Evolutionary conservation across 2,797 vertebrate species (phyloP).

Genomic region (Cossypha niveicapilla): DNA sequence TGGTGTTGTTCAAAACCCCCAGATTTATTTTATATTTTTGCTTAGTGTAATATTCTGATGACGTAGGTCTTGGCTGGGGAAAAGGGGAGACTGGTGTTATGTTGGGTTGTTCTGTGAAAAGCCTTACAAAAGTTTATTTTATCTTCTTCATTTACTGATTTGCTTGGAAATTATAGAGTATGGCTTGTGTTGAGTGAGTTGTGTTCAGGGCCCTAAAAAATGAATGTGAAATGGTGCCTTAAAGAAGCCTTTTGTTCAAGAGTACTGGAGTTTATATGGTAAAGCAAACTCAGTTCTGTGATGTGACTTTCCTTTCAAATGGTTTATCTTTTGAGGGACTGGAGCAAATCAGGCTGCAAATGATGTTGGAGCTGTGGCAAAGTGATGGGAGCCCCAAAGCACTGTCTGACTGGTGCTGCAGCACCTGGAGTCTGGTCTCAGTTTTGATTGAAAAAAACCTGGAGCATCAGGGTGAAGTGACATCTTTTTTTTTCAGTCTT

Average conservation of each 20-base stretch:
- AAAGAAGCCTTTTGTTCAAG: background rate
- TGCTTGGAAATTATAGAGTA: background rate
- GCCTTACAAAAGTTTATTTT: background rate
- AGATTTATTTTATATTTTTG: background rate
- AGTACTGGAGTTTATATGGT: background rate
- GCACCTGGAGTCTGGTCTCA: background rate
- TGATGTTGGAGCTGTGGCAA: background rate
- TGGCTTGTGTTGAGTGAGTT: background rate
- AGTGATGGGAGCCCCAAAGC: background rate
- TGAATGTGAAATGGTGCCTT: background rate
- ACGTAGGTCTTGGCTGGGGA: background rate
- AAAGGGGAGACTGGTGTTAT: background rate
- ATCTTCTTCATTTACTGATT: background rate
- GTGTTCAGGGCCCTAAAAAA: background rate
- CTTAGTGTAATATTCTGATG: background rate
- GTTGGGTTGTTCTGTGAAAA: background rate
- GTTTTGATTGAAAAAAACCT: background rate
- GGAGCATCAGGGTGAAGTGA: background rate
- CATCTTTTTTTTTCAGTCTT: background rate
- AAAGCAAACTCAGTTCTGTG: background rate
- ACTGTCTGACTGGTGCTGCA: fast-evolving
- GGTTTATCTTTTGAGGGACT: background rate
- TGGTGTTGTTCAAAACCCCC: background rate
- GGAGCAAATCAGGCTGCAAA: background rate
- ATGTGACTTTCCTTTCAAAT: background rate